Conservation (phyloP, 2,797 vertebrate genomes). For the Neostethus bicornis region DNA sequence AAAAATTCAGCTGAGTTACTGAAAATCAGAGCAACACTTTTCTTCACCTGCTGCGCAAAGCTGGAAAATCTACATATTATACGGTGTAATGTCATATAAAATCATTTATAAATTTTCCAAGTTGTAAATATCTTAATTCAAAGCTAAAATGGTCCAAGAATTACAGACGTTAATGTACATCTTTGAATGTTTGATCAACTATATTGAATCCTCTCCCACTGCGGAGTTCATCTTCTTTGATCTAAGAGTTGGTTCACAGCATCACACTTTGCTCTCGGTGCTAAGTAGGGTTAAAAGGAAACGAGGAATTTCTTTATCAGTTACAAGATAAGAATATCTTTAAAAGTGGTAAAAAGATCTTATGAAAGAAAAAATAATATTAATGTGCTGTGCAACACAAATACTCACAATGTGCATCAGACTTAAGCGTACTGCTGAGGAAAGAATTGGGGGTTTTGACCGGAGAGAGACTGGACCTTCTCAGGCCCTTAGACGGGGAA, state of each 20-base stretch:
- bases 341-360: neutral
- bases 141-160: neutral
- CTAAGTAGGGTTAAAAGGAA: neutral
- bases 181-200: neutral
- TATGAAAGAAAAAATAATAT: neutral
- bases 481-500: conserved; percentile 71
- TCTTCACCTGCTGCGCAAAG: no score
- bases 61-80: no score
- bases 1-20: no score
- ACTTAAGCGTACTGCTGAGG: conserved; percentile 78
- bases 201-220: neutral
- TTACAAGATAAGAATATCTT: neutral
- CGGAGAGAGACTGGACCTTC: conserved; percentile 74
- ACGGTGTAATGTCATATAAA: no score
- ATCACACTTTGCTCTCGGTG: neutral
- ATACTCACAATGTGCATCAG: conserved; percentile 84
- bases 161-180: neutral
- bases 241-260: neutral
- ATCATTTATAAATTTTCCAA: no score
- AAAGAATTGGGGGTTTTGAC: conserved; percentile 72
- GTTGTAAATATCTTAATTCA: neutral
- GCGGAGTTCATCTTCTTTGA: neutral
- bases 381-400: conserved; percentile 13
- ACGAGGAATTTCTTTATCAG: neutral
- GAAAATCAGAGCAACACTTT: no score